Percentiles rank a stretch among this genome's conserved stretches.
Evolutionary conservation across 2,797 vertebrate species (phyloP).

Genomic region (Tenualosa thibaudeaui): DNA sequence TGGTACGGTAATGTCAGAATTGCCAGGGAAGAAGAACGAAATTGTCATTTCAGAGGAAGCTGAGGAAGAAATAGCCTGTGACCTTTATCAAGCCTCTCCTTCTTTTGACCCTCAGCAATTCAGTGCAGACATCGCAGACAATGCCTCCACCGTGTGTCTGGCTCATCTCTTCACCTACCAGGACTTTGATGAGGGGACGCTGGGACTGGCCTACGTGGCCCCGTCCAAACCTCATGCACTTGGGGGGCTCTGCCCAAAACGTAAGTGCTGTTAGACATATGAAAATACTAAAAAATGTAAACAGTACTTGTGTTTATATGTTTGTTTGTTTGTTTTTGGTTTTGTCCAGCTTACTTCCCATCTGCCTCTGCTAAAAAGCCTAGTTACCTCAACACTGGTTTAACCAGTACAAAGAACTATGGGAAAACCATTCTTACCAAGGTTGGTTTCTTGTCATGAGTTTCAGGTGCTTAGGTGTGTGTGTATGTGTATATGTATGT

Average conservation of each 20-base stretch:
- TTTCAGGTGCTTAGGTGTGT: not conserved
- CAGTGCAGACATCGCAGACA: constrained; percentile 90
- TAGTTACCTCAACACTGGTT: constrained; percentile 93
- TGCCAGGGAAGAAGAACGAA: too few species aligned
- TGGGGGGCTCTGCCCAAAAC: constrained; percentile 92
- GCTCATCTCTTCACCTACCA: constrained; percentile 98
- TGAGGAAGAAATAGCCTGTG: too few species aligned
- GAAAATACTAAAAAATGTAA: not conserved
- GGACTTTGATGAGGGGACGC: constrained; percentile 95
- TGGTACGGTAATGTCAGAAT: too few species aligned
- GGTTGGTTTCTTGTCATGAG: constrained; percentile 65
- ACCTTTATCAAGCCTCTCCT: constrained; percentile 17
- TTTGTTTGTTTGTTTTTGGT: constrained; percentile 39
- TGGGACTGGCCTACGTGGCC: constrained; percentile 94
- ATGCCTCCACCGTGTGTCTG: constrained; percentile 89
- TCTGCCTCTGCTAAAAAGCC: constrained; percentile 78
- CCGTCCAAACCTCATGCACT: constrained; percentile 88
- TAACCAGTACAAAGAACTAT: constrained; percentile 98
- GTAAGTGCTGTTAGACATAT: constrained; percentile 66
- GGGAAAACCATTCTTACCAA: constrained; percentile 99
- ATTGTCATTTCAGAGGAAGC: too few species aligned
- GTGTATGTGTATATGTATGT: not conserved
- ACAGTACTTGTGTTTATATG: not conserved
- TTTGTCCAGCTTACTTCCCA: constrained; percentile 83
- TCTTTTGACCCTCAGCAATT: constrained; percentile 83